Evolutionary conservation across 1,140 invertebrate genomes (phyloP).

Genomic region (Steinernema feltiae): DNA sequence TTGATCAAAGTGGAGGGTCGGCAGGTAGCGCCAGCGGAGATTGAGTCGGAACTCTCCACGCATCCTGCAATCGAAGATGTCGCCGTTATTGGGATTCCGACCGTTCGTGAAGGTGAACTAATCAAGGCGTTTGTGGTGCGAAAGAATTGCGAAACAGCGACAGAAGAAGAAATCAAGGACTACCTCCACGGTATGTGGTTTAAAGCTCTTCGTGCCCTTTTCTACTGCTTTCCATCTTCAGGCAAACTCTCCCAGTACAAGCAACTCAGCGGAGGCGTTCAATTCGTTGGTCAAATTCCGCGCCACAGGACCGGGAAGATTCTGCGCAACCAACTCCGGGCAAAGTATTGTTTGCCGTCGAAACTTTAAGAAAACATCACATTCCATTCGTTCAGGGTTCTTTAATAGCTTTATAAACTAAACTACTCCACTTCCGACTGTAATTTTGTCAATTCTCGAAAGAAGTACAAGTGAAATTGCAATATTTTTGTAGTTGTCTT

Average conservation of each 20-base stretch:
- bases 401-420: too few relatives aligned
- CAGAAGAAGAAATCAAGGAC: constrained; percentile 16
- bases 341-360: too few relatives aligned
- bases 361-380: too few relatives aligned
- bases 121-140: constrained; percentile 70
- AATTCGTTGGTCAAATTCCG: constrained; percentile 68
- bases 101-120: constrained; percentile 68
- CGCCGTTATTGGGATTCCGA: constrained; percentile 72
- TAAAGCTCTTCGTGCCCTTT: neutral
- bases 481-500: too few relatives aligned
- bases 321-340: constrained; percentile 58
- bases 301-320: constrained; percentile 72
- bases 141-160: neutral
- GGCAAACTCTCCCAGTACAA: constrained; percentile 39
- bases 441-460: neutral
- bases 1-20: constrained; percentile 57
- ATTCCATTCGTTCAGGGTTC: too few relatives aligned
- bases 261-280: constrained; percentile 63
- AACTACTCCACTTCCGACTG: neutral
- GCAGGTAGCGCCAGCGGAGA: constrained; percentile 73
- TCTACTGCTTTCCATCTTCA: neutral
- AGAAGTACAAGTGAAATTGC: too few relatives aligned
- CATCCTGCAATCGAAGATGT: constrained; percentile 70
- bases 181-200: neutral
- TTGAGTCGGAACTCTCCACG: constrained; percentile 71